These are phyloP conservation scores for Asbolus verrucosus DNA, from an alignment of 1,140 invertebrate genomes.

Conservation along the genomic window DNA sequence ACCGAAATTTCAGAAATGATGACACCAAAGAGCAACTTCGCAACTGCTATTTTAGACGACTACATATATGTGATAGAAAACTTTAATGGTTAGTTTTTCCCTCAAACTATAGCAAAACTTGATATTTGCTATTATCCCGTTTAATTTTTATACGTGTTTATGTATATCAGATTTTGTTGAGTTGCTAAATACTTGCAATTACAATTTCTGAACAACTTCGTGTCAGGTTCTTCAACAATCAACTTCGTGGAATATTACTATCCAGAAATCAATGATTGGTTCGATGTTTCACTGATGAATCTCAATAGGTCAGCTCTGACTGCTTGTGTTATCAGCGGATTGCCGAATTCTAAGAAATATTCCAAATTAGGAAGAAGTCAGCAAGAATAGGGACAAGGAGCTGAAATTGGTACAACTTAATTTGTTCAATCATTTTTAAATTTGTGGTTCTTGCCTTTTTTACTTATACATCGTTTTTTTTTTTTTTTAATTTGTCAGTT, in stretches of 20 bases:
- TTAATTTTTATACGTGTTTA: too few species aligned
- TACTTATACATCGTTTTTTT: constrained; percentile 38
- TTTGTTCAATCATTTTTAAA: constrained; percentile 16
- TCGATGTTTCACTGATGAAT: constrained; percentile 76
- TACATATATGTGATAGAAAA: constrained; percentile 80
- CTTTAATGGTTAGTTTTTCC: constrained; percentile 72
- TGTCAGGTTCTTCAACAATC: constrained; percentile 71
- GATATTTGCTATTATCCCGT: neutral
- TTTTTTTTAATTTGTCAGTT: constrained; percentile 35
- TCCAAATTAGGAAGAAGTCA: constrained; percentile 46
- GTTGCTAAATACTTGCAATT: constrained; percentile 23
- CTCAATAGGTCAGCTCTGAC: constrained; percentile 76
- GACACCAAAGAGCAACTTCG: constrained; percentile 82
- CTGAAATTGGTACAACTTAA: constrained; percentile 36
- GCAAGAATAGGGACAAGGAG: constrained; percentile 50
- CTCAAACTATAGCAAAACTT: constrained; percentile 17
- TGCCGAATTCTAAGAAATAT: constrained; percentile 72
- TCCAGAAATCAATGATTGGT: constrained; percentile 76
- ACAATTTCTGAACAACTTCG: constrained; percentile 55
- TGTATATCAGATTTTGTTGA: constrained; percentile 15
- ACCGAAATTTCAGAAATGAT: constrained; percentile 78
- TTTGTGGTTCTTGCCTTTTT: constrained; percentile 40
- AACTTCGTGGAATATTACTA: constrained; percentile 81
- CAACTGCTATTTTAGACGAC: constrained; percentile 75
- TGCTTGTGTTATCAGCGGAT: constrained; percentile 72